These are phyloP conservation scores for Sarcophaga carnaria DNA, from an alignment of 2,888 invertebrate genomes.

Conservation along the genomic window DNA sequence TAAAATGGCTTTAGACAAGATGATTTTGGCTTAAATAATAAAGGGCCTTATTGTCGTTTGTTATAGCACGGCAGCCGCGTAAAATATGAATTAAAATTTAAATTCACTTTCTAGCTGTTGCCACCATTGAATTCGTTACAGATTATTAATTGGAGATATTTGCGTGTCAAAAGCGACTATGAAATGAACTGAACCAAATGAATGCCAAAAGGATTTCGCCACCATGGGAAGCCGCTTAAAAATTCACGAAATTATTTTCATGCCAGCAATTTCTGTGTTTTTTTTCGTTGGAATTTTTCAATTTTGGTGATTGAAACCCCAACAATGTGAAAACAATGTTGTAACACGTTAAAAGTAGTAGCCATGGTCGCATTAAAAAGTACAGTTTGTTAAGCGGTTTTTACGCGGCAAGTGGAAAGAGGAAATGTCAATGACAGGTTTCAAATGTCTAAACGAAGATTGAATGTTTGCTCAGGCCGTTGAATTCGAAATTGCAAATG, in stretches of 20 bases:
- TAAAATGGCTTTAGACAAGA: slow-evolving; percentile 78
- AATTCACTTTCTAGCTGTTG: slow-evolving; percentile 58
- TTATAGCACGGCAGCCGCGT: slow-evolving; percentile 45
- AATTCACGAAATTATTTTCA: slow-evolving; percentile 59
- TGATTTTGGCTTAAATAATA: slow-evolving; percentile 74
- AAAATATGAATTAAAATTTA: slow-evolving; percentile 47
- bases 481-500: not conserved
- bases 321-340: slow-evolving; percentile 58
- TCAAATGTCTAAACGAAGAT: slow-evolving; percentile 66
- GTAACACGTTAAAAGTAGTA: slow-evolving; percentile 14
- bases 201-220: slow-evolving; percentile 56
- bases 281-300: slow-evolving; percentile 24
- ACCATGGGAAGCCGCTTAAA: slow-evolving; percentile 68
- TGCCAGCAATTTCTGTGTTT: not conserved
- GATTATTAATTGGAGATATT: slow-evolving; percentile 80
- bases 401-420: slow-evolving; percentile 16
- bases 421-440: slow-evolving; percentile 71
- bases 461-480: slow-evolving; percentile 46
- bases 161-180: slow-evolving; percentile 66
- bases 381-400: slow-evolving; percentile 38
- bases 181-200: slow-evolving; percentile 43
- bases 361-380: slow-evolving; percentile 43
- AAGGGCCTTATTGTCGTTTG: slow-evolving; percentile 76
- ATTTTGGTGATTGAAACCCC: slow-evolving; percentile 53
- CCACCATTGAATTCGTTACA: slow-evolving; percentile 73